Conservation (phyloP, 2,113 vertebrate species). For the Sturnira hondurensis region DNA sequence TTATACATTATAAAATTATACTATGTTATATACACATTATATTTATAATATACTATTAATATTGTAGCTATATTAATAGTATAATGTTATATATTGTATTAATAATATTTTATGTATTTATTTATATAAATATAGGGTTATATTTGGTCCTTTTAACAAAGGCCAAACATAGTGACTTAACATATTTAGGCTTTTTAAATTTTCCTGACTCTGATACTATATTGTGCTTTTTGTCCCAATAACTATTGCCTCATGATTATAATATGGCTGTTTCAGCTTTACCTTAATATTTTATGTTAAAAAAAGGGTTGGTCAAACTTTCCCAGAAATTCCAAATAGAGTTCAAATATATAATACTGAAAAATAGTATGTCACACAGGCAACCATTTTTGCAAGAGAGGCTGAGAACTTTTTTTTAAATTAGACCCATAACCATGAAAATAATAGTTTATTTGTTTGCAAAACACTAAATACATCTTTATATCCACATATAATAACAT, state of each 20-base stretch:
- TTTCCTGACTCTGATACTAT: background rate
- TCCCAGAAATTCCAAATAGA: background rate
- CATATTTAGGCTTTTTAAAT: background rate
- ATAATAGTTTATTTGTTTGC: slow-evolving; percentile 53
- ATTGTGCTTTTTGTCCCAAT: background rate
- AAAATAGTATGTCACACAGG: background rate
- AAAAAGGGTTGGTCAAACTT: background rate
- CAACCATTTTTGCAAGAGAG: background rate
- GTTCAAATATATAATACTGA: background rate
- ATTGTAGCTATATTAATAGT: no score
- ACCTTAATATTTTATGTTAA: background rate
- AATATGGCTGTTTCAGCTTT: background rate
- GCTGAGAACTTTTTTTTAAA: background rate
- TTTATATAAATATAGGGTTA: background rate
- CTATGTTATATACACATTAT: no score
- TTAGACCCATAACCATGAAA: background rate
- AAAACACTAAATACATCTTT: slow-evolving; percentile 88
- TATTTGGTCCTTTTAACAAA: background rate
- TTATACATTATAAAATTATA: no score
- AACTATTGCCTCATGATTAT: background rate
- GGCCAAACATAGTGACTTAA: background rate
- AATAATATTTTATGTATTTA: no score
- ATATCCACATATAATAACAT: slow-evolving; percentile 86
- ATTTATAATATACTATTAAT: no score
- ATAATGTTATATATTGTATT: no score